Evolutionary conservation across 2,888 invertebrate species (phyloP).

Genomic region (Calameuta filiformis): DNA sequence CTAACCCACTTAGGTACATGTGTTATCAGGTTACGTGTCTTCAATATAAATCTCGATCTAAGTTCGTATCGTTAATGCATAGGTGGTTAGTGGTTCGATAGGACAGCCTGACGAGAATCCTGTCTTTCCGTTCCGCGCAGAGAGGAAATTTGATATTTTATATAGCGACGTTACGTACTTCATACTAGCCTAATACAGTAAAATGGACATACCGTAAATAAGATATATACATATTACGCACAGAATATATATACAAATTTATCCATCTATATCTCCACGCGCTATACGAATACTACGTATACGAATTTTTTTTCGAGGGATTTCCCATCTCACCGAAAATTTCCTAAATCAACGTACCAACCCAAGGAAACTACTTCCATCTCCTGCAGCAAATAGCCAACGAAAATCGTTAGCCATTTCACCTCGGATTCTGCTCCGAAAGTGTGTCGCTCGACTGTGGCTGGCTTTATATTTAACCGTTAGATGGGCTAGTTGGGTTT

Average conservation of each 20-base stretch:
- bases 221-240: no score
- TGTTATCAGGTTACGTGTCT: neutral
- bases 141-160: conserved; percentile 44
- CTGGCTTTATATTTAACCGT: conserved; percentile 35
- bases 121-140: conserved; percentile 24
- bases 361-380: neutral
- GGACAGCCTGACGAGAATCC: conserved; percentile 4
- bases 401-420: neutral
- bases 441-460: neutral
- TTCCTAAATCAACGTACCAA: neutral
- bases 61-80: neutral
- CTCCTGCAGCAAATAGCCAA: neutral
- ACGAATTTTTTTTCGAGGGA: neutral
- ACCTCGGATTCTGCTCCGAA: neutral
- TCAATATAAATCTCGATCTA: neutral
- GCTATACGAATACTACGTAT: neutral
- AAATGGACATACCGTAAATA: no score
- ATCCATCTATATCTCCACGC: neutral
- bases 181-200: neutral
- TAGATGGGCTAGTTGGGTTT: conserved; percentile 33
- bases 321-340: neutral
- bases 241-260: neutral
- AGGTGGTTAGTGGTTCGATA: neutral
- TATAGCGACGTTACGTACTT: conserved; percentile 18
- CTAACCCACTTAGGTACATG: conserved; percentile 28